Base-by-base conservation (phyloP, 2,888 invertebrate genomes). In the Himalopsyche anomala region DNA sequence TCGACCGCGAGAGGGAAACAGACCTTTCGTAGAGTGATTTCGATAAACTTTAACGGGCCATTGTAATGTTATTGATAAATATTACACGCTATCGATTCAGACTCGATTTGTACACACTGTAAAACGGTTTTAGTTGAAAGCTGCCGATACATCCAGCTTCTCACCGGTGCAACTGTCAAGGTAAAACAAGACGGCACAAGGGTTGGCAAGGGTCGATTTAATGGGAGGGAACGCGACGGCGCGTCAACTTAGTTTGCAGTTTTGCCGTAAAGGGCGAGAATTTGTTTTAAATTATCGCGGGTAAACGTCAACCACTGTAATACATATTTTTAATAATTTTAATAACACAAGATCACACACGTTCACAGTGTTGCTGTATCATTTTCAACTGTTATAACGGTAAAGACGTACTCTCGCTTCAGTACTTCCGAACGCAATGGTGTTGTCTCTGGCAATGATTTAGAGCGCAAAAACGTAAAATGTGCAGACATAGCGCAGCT, bases 191-290 rank as follows among this genome's bases (percentile, higher is more conserved):
- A 51, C 51, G 81, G 69, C 51, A 81, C 84, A 51, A 81, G 84
- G 81, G 81, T 85, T 82, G 82, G 81, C 81, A 74, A 82, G 85
- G 85, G 84, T 84, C 84, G 84, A 84, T 84, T 84, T 81, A 81
- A 51, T 28, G 81, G 74, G 38, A 74, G 74, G 38, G 36, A 84
- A 81, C 45, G 84, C 84, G 84, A 45, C 84, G 84, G 84, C 84
- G 84, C 84, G 38, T 74, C 38, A 38, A 28, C 36, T 28, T 74
- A 74, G 74, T 74, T 74, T 74, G 15, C 74, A 5, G 36, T 2
- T 28, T 74, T 74, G 19, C 74, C 74, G 74, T 38, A 74, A 62
- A 62, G n/a, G 19, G 28, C 19, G 62, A 11, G 5, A 62, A 19
- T 12, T 12, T 12, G 38, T 38, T 74, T 74, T 5, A 74, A 74